phyloP scores from a whole-genome alignment of 2,797 vertebrate species.

The Platyrinchus mystaceus region DNA sequence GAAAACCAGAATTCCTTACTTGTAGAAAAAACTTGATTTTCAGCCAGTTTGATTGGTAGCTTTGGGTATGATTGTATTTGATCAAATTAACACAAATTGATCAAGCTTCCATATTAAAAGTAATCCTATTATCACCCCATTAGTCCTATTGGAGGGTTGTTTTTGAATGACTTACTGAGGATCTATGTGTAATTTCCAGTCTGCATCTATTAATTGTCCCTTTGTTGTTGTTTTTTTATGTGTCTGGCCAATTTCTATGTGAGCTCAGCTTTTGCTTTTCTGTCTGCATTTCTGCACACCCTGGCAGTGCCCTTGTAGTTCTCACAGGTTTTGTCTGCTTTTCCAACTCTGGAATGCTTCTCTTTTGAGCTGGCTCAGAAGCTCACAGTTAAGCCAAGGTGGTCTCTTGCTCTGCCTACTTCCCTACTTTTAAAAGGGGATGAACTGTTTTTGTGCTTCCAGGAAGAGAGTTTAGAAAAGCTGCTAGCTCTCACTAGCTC shows the following conservation, averaged over 20 bases:
- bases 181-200: not conserved
- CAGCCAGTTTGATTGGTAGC: not conserved
- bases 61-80: not conserved
- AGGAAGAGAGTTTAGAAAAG: not conserved
- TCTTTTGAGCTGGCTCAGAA: not conserved
- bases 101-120: not conserved
- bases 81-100: not conserved
- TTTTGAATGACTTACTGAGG: not conserved
- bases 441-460: not conserved
- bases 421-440: not conserved
- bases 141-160: not conserved
- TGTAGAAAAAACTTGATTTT: not conserved
- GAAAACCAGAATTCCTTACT: not conserved
- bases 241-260: not conserved
- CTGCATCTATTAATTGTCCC: not conserved
- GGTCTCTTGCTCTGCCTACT: not conserved
- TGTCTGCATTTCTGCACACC: not conserved
- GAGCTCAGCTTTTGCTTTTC: not conserved
- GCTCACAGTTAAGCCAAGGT: not conserved
- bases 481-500: accelerated
- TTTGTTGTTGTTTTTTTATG: not conserved
- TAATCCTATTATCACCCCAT: not conserved
- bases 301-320: not conserved
- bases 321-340: not conserved
- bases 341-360: accelerated